Base-by-base conservation (phyloP, 2,888 invertebrate species). In the Alloscopus bannaensis region DNA sequence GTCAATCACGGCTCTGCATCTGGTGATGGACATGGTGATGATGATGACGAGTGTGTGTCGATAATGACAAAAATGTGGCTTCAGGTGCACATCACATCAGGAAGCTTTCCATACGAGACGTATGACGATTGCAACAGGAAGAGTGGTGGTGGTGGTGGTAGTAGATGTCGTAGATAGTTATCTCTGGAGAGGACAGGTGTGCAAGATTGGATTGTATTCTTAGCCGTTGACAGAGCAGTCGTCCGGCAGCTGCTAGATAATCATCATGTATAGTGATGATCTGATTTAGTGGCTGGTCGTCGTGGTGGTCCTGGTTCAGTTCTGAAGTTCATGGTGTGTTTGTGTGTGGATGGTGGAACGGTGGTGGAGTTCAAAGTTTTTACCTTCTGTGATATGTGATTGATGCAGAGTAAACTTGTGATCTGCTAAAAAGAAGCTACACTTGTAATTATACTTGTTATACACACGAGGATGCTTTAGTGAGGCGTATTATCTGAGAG, bases 151-250 rank as follows among this genome's bases (percentile, higher is more conserved):
- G 45, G 4, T 4, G 50, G 50, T 55, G 55, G n/a, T 36, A 13
- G 16, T 13, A 28, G 26, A 57, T 45, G 22, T 31, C 29, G 55
- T 22, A 22, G 8, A 13, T 36, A 20, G 18, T 59, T 59, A 69
- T 69, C 55, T 36, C 57, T 42, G 45, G 28, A 59, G 57, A 26
- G 57, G 57, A 69, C 69, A 69, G 69, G 69, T 69, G 59, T 42
- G 28, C 31, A 57, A 28, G 52, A 52, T 4, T 52, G 52, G 24
- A 52, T 47, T 47, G 47, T 47, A 47, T 47, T 47, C 13, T 36
- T 36, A 36, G 8, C 36, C 36, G 36, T n/a, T n/a, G n/a, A n/a
- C n/a, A n/a, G n/a, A n/a, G n/a, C n/a, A n/a, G n/a, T n/a, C n/a
- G n/a, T n/a, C n/a, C n/a, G n/a, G n/a, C n/a, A n/a, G n/a, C n/a